Percentiles rank a stretch among this genome's conserved stretches.
These are phyloP conservation scores for Albula goreensis DNA, from an alignment of 2,113 vertebrate species.

Conservation along the genomic window DNA sequence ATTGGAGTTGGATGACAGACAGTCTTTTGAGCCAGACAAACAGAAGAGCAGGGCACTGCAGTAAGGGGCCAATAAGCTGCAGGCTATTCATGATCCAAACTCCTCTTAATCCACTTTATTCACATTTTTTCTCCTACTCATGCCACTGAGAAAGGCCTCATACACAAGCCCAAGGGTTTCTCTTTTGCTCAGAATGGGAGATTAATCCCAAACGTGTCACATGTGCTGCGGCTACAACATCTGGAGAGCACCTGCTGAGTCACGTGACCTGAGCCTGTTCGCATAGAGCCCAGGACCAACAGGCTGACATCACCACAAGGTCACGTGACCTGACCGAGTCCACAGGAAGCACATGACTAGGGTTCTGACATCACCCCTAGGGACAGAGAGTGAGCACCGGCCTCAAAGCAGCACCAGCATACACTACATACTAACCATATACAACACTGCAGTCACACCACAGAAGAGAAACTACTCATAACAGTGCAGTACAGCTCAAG, in stretches of 20 bases:
- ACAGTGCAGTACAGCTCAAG: too few relatives aligned
- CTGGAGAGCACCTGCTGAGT: slow-evolving; percentile 48
- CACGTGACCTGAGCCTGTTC: slow-evolving; percentile 32
- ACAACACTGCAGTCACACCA: too few relatives aligned
- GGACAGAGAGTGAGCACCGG: too few relatives aligned
- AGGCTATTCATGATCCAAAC: background rate
- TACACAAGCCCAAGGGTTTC: slow-evolving; percentile 13
- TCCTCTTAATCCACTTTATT: background rate
- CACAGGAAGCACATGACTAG: background rate
- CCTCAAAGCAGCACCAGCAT: too few relatives aligned
- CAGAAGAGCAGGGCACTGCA: background rate
- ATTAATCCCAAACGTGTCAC: slow-evolving; percentile 36
- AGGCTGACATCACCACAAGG: background rate
- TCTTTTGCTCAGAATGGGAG: slow-evolving; percentile 17
- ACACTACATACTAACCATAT: too few relatives aligned
- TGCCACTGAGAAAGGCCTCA: background rate
- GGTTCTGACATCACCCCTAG: background rate
- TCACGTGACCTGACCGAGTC: background rate
- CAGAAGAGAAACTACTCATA: too few relatives aligned
- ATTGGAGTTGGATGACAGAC: background rate
- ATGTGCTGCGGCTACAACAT: slow-evolving; percentile 35
- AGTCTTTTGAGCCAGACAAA: background rate
- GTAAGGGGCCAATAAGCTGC: background rate
- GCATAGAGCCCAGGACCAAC: slow-evolving; percentile 14
- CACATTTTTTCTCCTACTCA: background rate